Evolutionary conservation across 2,113 vertebrate genomes (phyloP).

Genomic region (Protobothrops mucrosquamatus): DNA sequence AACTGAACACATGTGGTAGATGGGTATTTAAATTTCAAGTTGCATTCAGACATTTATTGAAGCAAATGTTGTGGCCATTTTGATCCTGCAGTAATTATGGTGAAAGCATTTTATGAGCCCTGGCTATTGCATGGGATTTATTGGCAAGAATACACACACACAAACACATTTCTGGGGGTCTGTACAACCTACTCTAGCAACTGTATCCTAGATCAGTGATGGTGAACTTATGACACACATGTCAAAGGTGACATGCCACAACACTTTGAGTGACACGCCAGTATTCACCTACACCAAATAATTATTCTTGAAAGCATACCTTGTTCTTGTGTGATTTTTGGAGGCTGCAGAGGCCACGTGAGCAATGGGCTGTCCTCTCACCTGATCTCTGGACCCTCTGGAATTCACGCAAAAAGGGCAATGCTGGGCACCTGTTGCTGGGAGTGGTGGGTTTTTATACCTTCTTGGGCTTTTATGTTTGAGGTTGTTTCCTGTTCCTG

Average conservation of each 20-base stretch:
- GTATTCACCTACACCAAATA: background rate
- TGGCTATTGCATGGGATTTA: background rate
- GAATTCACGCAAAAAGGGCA: too few relatives aligned
- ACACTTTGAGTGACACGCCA: background rate
- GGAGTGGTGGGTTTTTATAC: too few relatives aligned
- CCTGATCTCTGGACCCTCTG: background rate
- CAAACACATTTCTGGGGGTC: background rate
- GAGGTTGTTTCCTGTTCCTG: too few relatives aligned
- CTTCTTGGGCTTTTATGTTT: too few relatives aligned
- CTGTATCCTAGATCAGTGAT: background rate
- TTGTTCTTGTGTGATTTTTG: background rate
- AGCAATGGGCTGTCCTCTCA: background rate
- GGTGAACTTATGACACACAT: background rate
- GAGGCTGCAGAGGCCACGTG: background rate
- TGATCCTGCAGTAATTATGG: background rate
- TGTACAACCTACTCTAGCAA: background rate
- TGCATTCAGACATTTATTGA: background rate
- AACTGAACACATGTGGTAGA: background rate
- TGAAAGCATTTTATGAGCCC: background rate
- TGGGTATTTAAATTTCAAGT: background rate
- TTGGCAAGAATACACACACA: background rate
- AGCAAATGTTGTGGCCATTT: background rate
- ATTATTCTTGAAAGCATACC: background rate
- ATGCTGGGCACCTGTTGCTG: too few relatives aligned
- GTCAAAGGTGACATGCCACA: background rate